Conservation (phyloP, 2,888 invertebrate genomes). For the Patella ulyssiponensis region DNA sequence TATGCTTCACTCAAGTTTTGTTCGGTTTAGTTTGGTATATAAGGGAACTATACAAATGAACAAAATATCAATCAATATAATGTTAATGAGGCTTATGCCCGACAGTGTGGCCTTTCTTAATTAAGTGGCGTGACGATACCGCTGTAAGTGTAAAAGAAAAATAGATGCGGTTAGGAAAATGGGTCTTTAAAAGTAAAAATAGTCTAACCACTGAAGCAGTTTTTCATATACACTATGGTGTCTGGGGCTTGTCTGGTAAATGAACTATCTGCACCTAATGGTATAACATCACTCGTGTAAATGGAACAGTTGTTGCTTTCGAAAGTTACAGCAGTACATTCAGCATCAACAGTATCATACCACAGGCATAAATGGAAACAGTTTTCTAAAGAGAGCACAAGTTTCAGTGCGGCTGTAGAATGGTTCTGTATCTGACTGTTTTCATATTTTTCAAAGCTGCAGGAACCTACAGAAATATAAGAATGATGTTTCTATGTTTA, state of each 20-base stretch:
- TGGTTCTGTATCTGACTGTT: not conserved
- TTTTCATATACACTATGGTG: not conserved
- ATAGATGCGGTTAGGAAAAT: no score
- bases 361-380: slow-evolving; percentile 3
- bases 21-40: no score
- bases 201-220: slow-evolving; percentile 1
- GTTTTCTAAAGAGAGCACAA: not conserved
- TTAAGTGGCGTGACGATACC: no score
- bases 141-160: no score
- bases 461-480: not conserved
- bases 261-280: not conserved
- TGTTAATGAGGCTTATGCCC: no score
- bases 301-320: not conserved
- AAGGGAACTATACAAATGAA: no score
- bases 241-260: not conserved
- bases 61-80: no score
- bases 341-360: not conserved
- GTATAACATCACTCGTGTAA: not conserved
- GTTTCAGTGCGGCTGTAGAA: not conserved
- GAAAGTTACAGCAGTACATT: not conserved
- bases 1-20: no score
- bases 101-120: no score
- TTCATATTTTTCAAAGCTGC: not conserved
- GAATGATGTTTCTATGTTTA: no score
- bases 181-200: no score